Conservation (phyloP, 2,797 vertebrate species). For the Xiphophorus birchmanni region DNA sequence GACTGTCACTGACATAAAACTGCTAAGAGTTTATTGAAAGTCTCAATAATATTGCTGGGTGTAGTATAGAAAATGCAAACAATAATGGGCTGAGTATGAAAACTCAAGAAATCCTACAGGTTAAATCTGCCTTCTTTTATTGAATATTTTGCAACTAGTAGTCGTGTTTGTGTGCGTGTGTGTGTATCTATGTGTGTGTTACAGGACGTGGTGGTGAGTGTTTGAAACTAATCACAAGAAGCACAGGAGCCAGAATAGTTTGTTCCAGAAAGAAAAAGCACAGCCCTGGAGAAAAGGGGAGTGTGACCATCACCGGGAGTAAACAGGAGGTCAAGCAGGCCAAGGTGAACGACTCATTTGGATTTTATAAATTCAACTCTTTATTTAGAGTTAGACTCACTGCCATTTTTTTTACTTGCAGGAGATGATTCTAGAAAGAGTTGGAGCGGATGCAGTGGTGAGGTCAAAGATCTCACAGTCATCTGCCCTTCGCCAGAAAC, state of each 20-base stretch:
- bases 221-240: constrained; percentile 84
- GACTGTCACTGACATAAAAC: background rate
- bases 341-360: constrained; percentile 77
- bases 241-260: constrained; percentile 85
- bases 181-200: background rate
- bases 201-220: constrained; percentile 89
- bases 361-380: background rate
- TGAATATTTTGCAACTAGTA: background rate
- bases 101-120: background rate
- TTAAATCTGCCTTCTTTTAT: background rate
- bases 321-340: constrained; percentile 84
- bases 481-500: constrained; percentile 77
- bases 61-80: background rate
- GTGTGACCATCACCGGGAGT: constrained; percentile 84
- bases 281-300: constrained; percentile 62
- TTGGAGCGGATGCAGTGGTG: constrained; percentile 82
- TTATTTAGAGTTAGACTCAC: background rate
- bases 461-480: constrained; percentile 84
- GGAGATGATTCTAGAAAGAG: constrained; percentile 88
- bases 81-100: background rate
- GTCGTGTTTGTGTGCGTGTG: background rate
- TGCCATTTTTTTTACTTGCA: constrained; percentile 46
- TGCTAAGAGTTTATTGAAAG: background rate
- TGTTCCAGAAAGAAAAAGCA: constrained; percentile 76
- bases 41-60: background rate